Percentiles rank a stretch among this genome's conserved stretches.
phyloP scores from a whole-genome alignment of 2,888 invertebrate genomes.

The Hyalella azteca region DNA sequence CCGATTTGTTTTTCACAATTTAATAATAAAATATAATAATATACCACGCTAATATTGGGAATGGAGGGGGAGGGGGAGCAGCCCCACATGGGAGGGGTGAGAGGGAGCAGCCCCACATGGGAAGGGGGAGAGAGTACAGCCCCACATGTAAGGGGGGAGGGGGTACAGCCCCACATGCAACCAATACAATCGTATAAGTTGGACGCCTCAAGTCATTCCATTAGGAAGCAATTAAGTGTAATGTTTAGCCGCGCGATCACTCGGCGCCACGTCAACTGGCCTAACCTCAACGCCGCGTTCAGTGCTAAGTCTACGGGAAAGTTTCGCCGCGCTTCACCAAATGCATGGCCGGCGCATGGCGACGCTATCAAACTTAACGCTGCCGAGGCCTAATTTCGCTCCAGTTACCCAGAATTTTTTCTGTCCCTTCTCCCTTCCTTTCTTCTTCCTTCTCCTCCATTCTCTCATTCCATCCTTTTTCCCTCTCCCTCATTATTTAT shows the following conservation, averaged over 20 bases:
- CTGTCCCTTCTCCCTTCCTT: no score
- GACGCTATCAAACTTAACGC: constrained; percentile 33
- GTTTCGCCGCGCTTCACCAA: no score
- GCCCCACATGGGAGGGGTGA: neutral
- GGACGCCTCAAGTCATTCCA: constrained; percentile 28
- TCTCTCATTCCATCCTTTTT: neutral
- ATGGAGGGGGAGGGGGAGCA: neutral
- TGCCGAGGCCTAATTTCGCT: constrained; percentile 26
- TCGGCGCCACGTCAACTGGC: neutral
- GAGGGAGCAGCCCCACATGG: no score
- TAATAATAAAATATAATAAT: no score
- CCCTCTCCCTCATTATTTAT: neutral
- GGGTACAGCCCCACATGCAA: neutral
- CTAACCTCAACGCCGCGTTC: neutral
- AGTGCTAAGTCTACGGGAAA: neutral
- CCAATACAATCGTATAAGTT: constrained; percentile 24
- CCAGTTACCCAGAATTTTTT: neutral
- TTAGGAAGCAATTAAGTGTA: constrained; percentile 36
- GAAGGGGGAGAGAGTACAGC: neutral
- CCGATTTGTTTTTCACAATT: no score
- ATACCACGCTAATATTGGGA: no score
- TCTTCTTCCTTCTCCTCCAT: no score
- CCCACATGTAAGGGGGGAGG: constrained; percentile 7
- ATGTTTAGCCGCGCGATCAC: neutral
- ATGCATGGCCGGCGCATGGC: neutral